Conservation (phyloP, 2,888 invertebrate species). For the Resseliella maxima region DNA sequence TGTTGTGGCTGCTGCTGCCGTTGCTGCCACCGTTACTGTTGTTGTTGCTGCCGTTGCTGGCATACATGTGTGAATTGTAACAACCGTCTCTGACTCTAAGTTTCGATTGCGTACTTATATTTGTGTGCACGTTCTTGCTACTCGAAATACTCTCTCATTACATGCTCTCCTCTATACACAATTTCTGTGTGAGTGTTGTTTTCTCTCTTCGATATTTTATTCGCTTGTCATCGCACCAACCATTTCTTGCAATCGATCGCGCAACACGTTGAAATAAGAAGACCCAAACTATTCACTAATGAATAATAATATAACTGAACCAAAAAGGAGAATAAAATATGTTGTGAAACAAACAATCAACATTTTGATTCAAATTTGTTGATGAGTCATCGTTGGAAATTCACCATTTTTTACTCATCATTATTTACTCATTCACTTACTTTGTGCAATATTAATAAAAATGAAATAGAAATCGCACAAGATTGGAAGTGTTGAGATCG, state of each 20-base stretch:
- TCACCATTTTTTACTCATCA: neutral
- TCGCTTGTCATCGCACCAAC: no score
- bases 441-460: no score
- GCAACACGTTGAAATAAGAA: no score
- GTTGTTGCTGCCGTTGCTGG: neutral
- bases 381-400: constrained; percentile 17
- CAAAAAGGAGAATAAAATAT: neutral
- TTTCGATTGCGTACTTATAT: constrained; percentile 1
- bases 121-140: neutral
- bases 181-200: neutral
- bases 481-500: no score
- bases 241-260: no score
- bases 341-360: neutral
- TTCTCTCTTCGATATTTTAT: neutral
- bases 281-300: no score
- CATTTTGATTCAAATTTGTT: neutral
- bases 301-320: neutral
- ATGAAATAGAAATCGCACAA: no score
- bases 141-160: neutral
- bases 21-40: neutral
- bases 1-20: constrained; percentile 7
- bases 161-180: neutral
- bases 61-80: no score
- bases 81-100: neutral
- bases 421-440: no score